Evolutionary conservation across 2,797 vertebrate genomes (phyloP).

Genomic region (Propithecus deckenii): DNA sequence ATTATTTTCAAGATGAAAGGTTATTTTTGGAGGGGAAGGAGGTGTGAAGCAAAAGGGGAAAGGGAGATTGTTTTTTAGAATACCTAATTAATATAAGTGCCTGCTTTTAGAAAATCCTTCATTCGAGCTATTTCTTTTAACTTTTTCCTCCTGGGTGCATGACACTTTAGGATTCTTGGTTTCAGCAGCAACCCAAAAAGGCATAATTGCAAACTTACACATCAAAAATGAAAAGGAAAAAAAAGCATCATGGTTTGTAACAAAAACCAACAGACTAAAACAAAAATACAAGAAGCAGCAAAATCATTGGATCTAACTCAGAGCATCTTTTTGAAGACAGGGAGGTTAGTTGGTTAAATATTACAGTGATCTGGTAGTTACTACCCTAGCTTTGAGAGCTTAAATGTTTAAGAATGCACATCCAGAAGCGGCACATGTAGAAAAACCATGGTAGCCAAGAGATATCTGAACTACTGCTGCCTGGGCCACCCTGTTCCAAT

Average conservation of each 20-base stretch:
- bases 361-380: not conserved
- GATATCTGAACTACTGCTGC: conserved; percentile 29
- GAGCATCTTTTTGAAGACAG: conserved; percentile 69
- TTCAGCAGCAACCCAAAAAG: conserved; percentile 75
- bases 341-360: conserved; percentile 78
- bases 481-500: conserved; percentile 55
- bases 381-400: not conserved
- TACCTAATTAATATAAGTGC: conserved; percentile 50
- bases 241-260: conserved; percentile 72
- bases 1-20: conserved; percentile 47
- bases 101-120: conserved; percentile 57
- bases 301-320: conserved; percentile 64
- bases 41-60: conserved; percentile 20
- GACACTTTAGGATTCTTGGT: conserved; percentile 68
- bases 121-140: conserved; percentile 65
- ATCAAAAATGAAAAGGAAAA: conserved; percentile 56
- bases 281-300: conserved; percentile 72
- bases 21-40: conserved; percentile 41
- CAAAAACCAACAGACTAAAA: conserved; percentile 73
- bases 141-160: conserved; percentile 32
- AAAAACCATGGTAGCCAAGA: conserved; percentile 52
- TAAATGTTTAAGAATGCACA: conserved; percentile 39
- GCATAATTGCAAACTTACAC: conserved; percentile 65
- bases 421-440: conserved; percentile 65
- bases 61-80: conserved; percentile 35